These are phyloP conservation scores for Argyrosomus japonicus DNA, from an alignment of 2,113 vertebrate genomes.

Conservation along the genomic window DNA sequence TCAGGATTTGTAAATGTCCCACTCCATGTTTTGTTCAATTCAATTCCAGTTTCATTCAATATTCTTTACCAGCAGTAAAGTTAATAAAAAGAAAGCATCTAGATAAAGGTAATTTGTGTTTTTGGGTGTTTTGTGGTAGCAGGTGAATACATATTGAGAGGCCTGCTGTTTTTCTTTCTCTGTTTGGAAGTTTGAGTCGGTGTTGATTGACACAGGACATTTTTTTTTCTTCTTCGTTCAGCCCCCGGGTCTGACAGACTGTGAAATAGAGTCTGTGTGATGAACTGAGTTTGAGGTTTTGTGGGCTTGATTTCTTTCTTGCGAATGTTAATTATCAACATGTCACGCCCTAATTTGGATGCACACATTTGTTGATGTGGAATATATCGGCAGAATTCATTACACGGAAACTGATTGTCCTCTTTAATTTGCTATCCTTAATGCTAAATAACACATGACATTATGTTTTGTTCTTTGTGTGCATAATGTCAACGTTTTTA, in stretches of 20 bases:
- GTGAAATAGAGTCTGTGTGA: background rate
- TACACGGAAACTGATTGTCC: background rate
- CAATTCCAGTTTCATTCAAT: background rate
- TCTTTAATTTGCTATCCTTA: background rate
- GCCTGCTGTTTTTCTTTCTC: background rate
- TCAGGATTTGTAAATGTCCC: background rate
- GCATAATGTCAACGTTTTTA: background rate
- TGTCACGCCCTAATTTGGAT: background rate
- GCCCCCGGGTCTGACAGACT: background rate
- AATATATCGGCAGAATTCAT: background rate
- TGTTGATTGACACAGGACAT: background rate
- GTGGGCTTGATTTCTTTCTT: background rate
- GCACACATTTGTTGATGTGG: background rate
- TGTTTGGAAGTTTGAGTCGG: background rate
- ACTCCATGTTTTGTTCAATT: background rate
- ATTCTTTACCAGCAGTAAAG: background rate
- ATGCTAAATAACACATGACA: background rate
- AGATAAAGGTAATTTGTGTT: background rate
- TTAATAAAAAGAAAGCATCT: background rate
- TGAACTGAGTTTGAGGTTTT: background rate
- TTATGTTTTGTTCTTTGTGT: background rate
- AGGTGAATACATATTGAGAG: background rate
- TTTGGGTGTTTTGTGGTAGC: background rate
- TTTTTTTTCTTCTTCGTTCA: background rate
- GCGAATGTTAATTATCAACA: background rate